These are phyloP conservation scores for Ischnura elegans DNA, from an alignment of 2,888 invertebrate genomes.

Conservation along the genomic window DNA sequence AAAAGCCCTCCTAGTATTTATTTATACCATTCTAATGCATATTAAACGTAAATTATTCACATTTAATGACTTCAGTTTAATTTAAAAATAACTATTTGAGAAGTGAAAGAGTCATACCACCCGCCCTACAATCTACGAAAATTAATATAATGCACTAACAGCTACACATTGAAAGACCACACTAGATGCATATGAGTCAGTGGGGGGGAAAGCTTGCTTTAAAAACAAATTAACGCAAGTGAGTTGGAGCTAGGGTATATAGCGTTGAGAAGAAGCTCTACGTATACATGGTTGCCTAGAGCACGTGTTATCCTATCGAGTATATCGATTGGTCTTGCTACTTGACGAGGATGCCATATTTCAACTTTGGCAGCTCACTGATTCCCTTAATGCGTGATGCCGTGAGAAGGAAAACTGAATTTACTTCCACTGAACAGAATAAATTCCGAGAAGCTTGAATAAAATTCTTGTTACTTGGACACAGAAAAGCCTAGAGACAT, in stretches of 20 bases:
- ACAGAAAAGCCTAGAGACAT: too few relatives aligned
- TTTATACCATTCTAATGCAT: too few relatives aligned
- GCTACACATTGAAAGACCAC: background rate
- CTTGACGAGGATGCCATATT: background rate
- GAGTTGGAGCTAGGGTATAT: background rate
- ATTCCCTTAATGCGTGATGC: background rate
- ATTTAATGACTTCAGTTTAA: too few relatives aligned
- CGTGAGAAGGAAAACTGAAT: background rate
- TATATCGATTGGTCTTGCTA: background rate
- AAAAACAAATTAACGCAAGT: background rate
- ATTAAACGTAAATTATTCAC: too few relatives aligned
- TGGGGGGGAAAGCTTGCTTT: background rate
- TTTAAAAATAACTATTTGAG: too few relatives aligned
- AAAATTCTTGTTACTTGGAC: too few relatives aligned
- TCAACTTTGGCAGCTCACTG: background rate
- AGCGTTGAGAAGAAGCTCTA: background rate
- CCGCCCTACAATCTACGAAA: background rate
- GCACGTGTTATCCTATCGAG: conserved; percentile 11
- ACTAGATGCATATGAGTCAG: background rate
- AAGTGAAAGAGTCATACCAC: too few relatives aligned
- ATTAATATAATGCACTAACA: background rate
- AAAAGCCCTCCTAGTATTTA: too few relatives aligned
- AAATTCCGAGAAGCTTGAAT: too few relatives aligned
- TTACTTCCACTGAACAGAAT: background rate
- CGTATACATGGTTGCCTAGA: background rate